A percentile compares a stretch with the other conserved stretches of the same genome.
Conservation (phyloP, 2,113 vertebrate genomes). For the Hydrochoerus hydrochaeris region DNA sequence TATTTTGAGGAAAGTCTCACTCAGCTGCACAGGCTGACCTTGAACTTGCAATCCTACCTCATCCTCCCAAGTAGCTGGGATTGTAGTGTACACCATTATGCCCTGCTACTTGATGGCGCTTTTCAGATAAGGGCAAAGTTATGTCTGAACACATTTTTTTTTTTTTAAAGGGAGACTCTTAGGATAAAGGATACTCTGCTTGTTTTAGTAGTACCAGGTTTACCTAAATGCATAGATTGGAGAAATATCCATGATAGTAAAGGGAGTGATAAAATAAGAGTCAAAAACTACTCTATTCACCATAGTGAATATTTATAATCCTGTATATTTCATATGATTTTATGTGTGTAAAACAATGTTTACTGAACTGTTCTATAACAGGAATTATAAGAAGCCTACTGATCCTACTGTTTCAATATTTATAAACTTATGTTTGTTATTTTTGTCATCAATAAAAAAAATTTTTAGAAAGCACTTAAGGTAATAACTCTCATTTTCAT, state of each 20-base stretch:
- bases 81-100: no score
- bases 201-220: neutral
- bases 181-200: neutral
- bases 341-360: neutral
- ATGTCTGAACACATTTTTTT: neutral
- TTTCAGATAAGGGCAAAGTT: neutral
- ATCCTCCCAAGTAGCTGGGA: neutral
- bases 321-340: neutral
- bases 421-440: neutral
- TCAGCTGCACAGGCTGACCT: neutral
- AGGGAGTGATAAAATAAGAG: neutral
- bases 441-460: conserved; percentile 9
- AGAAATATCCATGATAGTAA: neutral
- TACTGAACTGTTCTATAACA: neutral
- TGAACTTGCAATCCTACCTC: neutral
- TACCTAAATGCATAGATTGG: neutral
- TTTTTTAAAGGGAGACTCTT: neutral
- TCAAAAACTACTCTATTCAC: neutral
- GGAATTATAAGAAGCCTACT: neutral
- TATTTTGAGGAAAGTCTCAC: neutral
- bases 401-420: conserved; percentile 13
- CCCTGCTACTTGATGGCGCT: neutral
- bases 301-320: neutral
- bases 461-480: neutral
- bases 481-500: neutral